These are phyloP conservation scores for Triplophysa bombifrons DNA, from an alignment of 2,797 vertebrate species.

Conservation along the genomic window DNA sequence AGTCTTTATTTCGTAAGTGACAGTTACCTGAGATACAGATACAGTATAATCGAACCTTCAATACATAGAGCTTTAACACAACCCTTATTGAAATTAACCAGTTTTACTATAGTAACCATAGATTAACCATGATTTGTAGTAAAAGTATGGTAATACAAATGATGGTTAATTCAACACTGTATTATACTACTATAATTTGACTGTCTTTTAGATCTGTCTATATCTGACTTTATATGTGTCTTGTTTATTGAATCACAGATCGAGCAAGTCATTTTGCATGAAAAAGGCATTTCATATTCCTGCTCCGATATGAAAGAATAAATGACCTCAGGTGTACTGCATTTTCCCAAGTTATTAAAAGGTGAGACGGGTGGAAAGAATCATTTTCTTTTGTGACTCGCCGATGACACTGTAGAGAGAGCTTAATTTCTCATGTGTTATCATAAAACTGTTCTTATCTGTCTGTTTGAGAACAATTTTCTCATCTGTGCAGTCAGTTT, in stretches of 20 bases:
- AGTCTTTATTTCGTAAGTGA: background rate
- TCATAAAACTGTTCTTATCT: background rate
- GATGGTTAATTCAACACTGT: too few species aligned
- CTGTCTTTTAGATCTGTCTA: background rate
- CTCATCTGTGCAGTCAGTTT: slow-evolving; percentile 6
- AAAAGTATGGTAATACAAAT: too few species aligned
- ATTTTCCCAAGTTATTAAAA: background rate
- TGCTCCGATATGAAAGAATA: background rate
- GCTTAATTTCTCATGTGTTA: slow-evolving; percentile 2
- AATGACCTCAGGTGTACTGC: background rate
- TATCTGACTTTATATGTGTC: background rate
- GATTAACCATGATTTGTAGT: too few species aligned
- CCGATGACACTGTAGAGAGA: background rate
- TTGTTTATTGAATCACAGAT: background rate
- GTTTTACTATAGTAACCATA: too few species aligned
- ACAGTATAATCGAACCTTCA: background rate
- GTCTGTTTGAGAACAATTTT: background rate
- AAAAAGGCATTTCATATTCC: background rate
- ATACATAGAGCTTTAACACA: too few species aligned
- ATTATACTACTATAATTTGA: background rate
- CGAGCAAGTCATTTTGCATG: background rate
- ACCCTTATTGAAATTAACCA: too few species aligned
- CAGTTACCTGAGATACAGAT: too few species aligned
- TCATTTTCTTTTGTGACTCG: background rate
- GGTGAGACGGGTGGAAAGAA: background rate